A percentile compares a stretch with the other conserved stretches of the same genome.
Conservation (phyloP, 2,113 vertebrate species). For the Pterocles burchelli region DNA sequence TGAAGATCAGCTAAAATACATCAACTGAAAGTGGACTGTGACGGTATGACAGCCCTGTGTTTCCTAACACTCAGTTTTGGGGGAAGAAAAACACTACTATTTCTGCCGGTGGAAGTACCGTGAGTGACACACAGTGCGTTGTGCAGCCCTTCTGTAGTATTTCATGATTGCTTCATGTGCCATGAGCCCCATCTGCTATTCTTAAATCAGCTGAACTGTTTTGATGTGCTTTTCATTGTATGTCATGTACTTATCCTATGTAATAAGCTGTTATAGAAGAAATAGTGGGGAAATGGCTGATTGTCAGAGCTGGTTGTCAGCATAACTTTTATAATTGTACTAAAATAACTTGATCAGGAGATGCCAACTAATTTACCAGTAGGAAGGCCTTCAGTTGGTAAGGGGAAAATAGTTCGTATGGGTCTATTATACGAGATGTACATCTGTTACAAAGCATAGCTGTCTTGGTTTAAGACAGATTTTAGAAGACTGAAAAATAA, state of each 20-base stretch:
- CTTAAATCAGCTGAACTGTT: background rate
- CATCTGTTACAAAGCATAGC: background rate
- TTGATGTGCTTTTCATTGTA: background rate
- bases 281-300: background rate
- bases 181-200: background rate
- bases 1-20: background rate
- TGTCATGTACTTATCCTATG: background rate
- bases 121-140: background rate
- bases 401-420: background rate
- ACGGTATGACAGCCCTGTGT: background rate
- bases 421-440: background rate
- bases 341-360: background rate
- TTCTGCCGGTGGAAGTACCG: background rate
- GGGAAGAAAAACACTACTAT: background rate
- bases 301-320: background rate
- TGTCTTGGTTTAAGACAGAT: background rate
- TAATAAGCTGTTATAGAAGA: background rate
- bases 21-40: background rate
- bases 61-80: background rate
- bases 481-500: background rate
- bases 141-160: background rate
- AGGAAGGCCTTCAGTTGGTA: background rate
- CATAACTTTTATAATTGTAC: background rate
- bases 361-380: background rate
- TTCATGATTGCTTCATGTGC: background rate